phyloP scores from a whole-genome alignment of 2,888 invertebrate species.

The Sinodicranocentrus sp. region DNA sequence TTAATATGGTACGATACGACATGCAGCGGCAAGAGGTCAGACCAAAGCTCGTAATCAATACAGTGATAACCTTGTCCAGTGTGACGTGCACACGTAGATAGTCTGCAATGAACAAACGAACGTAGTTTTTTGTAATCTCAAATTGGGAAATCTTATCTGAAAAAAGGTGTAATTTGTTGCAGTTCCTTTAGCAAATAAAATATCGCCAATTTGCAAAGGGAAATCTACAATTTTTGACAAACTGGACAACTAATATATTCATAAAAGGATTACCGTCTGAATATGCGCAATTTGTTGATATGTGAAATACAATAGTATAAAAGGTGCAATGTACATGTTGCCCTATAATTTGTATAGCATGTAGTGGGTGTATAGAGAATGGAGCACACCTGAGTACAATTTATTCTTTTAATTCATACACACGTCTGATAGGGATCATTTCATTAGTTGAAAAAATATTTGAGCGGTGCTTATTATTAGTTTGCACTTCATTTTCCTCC shows the following conservation, averaged over 20 bases:
- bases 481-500: not conserved
- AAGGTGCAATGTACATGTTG: not conserved
- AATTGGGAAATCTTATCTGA: conserved; percentile 10
- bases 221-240: conserved; percentile 5
- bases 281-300: no score
- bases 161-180: conserved; percentile 11
- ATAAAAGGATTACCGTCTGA: not conserved
- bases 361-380: not conserved
- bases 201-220: not conserved
- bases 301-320: no score
- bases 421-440: not conserved
- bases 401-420: not conserved
- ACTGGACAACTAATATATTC: not conserved
- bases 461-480: not conserved
- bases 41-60: no score
- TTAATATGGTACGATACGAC: conserved; percentile 5
- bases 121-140: not conserved
- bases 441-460: not conserved
- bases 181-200: conserved; percentile 25
- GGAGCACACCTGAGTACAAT: not conserved
- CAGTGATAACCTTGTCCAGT: no score
- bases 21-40: conserved; percentile 38
- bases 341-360: not conserved
- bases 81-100: not conserved
- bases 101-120: not conserved